phyloP scores from a whole-genome alignment of 2,797 vertebrate genomes.

The Alectoris magna region DNA sequence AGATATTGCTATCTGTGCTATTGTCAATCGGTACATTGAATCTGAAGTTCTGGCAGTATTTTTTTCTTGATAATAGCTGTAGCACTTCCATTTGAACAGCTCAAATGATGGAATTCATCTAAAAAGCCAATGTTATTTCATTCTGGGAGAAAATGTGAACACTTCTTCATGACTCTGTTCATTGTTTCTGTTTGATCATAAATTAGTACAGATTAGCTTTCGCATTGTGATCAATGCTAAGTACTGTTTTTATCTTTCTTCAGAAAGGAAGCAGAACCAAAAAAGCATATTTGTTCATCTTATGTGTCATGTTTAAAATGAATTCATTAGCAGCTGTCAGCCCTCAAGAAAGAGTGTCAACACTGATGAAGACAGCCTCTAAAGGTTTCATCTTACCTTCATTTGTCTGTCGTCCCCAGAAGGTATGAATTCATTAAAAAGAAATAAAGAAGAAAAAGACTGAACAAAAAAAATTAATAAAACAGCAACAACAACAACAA shows the following conservation, averaged over 20 bases:
- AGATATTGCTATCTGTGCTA: background rate
- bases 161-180: background rate
- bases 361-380: constrained; percentile 73
- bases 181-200: background rate
- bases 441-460: background rate
- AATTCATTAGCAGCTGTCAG: constrained; percentile 83
- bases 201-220: constrained; percentile 9
- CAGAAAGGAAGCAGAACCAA: constrained; percentile 27
- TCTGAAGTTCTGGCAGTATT: background rate
- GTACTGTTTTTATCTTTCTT: background rate
- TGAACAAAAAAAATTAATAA: too few relatives aligned
- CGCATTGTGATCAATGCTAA: background rate
- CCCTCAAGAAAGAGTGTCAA: constrained; percentile 70
- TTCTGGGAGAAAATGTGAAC: background rate
- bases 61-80: background rate
- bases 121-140: background rate
- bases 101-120: background rate
- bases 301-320: constrained; percentile 76
- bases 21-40: background rate
- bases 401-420: constrained; percentile 79
- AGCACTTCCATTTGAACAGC: rapidly evolving
- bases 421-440: constrained; percentile 66
- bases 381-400: constrained; percentile 80
- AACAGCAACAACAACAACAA: background rate
- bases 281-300: constrained; percentile 37